Percentiles rank a stretch among this genome's conserved stretches.
These are phyloP conservation scores for Microplitis demolitor DNA, from an alignment of 1,140 invertebrate species.

Conservation along the genomic window DNA sequence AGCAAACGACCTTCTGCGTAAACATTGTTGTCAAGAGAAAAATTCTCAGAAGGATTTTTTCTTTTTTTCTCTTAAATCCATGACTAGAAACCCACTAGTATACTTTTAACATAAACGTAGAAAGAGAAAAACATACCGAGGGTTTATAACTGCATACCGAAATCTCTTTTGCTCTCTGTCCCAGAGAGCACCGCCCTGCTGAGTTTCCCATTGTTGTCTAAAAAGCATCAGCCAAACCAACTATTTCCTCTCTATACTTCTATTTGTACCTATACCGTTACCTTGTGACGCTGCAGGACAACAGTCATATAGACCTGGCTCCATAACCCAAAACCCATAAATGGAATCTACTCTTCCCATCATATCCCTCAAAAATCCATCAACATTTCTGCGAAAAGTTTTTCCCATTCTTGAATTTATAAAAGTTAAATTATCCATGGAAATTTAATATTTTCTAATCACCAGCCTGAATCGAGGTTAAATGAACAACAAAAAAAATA, in stretches of 20 bases:
- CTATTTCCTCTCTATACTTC: conserved; percentile 7
- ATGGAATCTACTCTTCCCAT: no score
- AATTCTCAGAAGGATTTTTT: conserved; percentile 56
- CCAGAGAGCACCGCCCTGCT: neutral
- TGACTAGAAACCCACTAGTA: neutral
- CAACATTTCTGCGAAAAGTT: no score
- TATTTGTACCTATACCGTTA: neutral
- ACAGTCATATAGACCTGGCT: no score
- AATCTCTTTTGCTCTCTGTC: neutral
- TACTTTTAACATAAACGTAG: neutral
- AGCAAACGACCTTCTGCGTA: conserved; percentile 14
- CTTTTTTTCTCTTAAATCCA: conserved; percentile 6
- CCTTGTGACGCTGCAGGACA: no score
- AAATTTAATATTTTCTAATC: no score
- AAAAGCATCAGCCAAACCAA: conserved; percentile 13
- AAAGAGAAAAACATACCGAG: neutral
- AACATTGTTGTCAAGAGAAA: conserved; percentile 42
- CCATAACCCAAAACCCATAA: no score
- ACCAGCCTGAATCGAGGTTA: no score
- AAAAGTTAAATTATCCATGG: no score
- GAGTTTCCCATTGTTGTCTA: conserved; percentile 47
- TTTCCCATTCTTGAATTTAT: no score
- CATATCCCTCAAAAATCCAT: no score
- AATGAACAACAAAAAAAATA: no score
- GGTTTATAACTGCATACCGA: neutral